phyloP scores from a whole-genome alignment of 2,888 invertebrate genomes.

The Crossocerus cetratus region DNA sequence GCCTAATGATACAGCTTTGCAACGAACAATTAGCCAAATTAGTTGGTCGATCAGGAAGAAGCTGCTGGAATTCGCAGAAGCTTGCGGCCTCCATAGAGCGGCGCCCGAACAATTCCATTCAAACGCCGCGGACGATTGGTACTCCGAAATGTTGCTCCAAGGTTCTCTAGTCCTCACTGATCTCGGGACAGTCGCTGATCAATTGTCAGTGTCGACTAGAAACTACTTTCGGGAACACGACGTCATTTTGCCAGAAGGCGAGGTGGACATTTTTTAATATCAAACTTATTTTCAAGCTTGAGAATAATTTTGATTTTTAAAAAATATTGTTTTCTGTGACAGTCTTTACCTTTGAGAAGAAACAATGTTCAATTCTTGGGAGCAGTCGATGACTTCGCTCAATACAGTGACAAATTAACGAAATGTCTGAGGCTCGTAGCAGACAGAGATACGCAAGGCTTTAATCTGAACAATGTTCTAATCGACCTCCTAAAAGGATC shows the following conservation, averaged over 20 bases:
- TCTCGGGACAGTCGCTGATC: constrained; percentile 31
- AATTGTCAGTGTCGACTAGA: constrained; percentile 8
- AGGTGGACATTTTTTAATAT: constrained; percentile 24
- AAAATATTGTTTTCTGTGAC: neutral
- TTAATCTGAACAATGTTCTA: too few species aligned
- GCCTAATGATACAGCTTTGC: constrained; percentile 1
- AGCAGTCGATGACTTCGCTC: constrained; percentile 22
- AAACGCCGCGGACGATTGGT: constrained; percentile 35
- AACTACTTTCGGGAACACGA: constrained; percentile 13
- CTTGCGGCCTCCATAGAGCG: constrained; percentile 19
- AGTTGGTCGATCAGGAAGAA: constrained; percentile 30
- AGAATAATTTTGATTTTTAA: too few species aligned
- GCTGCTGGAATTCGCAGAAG: constrained; percentile 35
- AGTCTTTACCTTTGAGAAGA: neutral
- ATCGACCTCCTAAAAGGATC: too few species aligned
- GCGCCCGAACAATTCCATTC: constrained; percentile 6
- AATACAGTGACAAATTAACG: constrained; percentile 29
- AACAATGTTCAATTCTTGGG: constrained; percentile 30
- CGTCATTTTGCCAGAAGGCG: neutral
- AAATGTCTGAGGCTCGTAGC: constrained; percentile 25
- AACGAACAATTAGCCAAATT: constrained; percentile 32
- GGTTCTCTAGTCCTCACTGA: constrained; percentile 35
- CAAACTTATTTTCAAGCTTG: too few species aligned
- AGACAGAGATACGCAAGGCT: neutral
- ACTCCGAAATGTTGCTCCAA: constrained; percentile 38